phyloP scores from a whole-genome alignment of 1,140 invertebrate species.

The Drosophila lini region DNA sequence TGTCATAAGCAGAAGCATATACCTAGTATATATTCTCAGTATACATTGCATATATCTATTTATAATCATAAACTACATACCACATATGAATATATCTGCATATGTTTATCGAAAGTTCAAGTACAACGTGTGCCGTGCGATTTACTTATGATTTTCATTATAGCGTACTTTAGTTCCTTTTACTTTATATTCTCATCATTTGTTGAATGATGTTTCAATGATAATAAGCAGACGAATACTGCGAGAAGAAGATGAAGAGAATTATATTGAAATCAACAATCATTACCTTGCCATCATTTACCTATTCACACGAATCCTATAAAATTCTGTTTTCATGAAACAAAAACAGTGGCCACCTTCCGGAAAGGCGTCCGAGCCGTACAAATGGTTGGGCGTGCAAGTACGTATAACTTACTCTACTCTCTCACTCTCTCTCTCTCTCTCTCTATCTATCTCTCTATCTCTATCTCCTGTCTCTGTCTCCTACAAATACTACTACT shows the following conservation, averaged over 20 bases:
- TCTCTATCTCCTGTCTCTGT: slow-evolving; percentile 57
- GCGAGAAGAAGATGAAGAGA: slow-evolving; percentile 47
- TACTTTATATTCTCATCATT: slow-evolving; percentile 44
- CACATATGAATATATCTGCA: slow-evolving; percentile 63
- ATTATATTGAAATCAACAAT: slow-evolving; percentile 62
- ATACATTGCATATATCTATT: slow-evolving; percentile 54
- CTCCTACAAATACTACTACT: slow-evolving; percentile 44
- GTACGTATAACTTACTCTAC: slow-evolving; percentile 90
- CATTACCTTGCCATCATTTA: slow-evolving; percentile 83
- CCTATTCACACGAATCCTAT: slow-evolving; percentile 84
- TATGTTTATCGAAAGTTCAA: slow-evolving; percentile 61
- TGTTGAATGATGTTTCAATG: slow-evolving; percentile 58
- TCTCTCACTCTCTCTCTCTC: slow-evolving; percentile 62
- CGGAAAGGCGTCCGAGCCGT: slow-evolving; percentile 99
- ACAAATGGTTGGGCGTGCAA: slow-evolving; percentile 98
- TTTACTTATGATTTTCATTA: slow-evolving; percentile 42
- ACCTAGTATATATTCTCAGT: slow-evolving; percentile 58
- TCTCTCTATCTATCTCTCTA: slow-evolving; percentile 56
- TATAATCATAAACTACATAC: slow-evolving; percentile 63
- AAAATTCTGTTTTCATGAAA: slow-evolving; percentile 84
- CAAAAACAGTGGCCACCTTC: slow-evolving; percentile 97
- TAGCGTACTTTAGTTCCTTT: slow-evolving; percentile 31
- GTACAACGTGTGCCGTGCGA: slow-evolving; percentile 61
- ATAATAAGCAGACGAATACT: slow-evolving; percentile 47
- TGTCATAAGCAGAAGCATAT: slow-evolving; percentile 60